Conservation (phyloP, 2,797 vertebrate species). For the Craterocephalus amniculus region DNA sequence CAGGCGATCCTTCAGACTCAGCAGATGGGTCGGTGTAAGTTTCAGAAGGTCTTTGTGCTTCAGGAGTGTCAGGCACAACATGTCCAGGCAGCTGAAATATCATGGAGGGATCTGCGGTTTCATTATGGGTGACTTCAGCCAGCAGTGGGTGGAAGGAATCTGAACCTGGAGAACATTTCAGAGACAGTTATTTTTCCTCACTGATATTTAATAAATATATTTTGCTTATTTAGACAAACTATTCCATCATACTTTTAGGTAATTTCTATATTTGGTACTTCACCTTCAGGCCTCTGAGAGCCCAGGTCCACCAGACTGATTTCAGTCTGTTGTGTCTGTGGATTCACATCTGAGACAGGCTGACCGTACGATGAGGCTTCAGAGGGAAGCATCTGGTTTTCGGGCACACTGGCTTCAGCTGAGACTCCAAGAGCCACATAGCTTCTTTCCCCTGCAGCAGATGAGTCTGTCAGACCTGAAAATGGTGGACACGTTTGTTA, state of each 20-base stretch:
- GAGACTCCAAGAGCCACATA: neutral
- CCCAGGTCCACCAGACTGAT: constrained; percentile 1
- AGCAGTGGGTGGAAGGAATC: constrained; percentile 81
- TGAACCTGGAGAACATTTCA: constrained; percentile 37
- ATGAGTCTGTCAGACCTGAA: neutral
- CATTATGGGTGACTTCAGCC: constrained; percentile 79
- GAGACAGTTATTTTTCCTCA: neutral
- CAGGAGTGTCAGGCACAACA: neutral
- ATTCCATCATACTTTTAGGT: no score
- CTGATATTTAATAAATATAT: no score
- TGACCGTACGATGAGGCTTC: constrained; percentile 4
- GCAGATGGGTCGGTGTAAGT: neutral
- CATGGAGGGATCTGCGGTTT: constrained; percentile 52
- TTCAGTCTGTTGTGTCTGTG: neutral
- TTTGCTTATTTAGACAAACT: neutral
- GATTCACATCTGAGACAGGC: neutral
- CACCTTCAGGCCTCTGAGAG: constrained; percentile 50
- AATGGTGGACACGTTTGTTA: neutral
- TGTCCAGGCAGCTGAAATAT: constrained; percentile 48
- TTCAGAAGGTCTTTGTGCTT: constrained; percentile 1
- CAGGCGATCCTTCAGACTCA: constrained; percentile 58
- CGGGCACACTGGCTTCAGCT: neutral
- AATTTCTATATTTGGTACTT: neutral
- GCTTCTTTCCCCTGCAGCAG: constrained; percentile 35
- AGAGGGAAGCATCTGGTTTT: neutral